phyloP scores from a whole-genome alignment of 1,140 invertebrate genomes.

The Scaptomyza pallida region DNA sequence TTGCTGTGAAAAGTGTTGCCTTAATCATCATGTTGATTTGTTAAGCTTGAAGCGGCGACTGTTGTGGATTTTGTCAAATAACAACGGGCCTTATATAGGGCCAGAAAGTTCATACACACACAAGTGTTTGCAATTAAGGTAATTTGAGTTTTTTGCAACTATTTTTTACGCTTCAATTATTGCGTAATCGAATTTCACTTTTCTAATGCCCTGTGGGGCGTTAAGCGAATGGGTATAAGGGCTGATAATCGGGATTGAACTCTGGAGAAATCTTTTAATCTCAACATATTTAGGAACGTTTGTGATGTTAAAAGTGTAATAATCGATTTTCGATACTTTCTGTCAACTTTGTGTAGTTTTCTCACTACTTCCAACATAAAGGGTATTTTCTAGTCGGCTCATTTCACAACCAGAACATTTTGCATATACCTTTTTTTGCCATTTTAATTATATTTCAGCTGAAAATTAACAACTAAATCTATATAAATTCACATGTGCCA shows the following conservation, averaged over 20 bases:
- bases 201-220: conserved; percentile 23
- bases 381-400: neutral
- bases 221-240: neutral
- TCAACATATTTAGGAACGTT: too few relatives aligned
- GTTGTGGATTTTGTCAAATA: conserved; percentile 13
- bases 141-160: conserved; percentile 67
- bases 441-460: conserved; percentile 59
- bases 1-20: conserved; percentile 45
- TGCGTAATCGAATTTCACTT: conserved; percentile 48
- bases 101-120: neutral
- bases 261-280: too few relatives aligned
- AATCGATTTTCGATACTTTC: too few relatives aligned
- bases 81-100: conserved; percentile 54
- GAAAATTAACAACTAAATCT: conserved; percentile 39
- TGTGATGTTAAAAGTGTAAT: too few relatives aligned
- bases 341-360: too few relatives aligned
- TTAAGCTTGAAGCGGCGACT: conserved; percentile 29
- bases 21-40: conserved; percentile 49
- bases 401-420: neutral
- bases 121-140: conserved; percentile 56
- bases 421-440: conserved; percentile 5
- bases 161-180: conserved; percentile 58
- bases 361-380: too few relatives aligned
- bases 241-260: neutral
- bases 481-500: conserved; percentile 24